Percentiles rank a stretch among this genome's conserved stretches.
phyloP scores from a whole-genome alignment of 2,113 vertebrate species.

The Dermatemys mawii region DNA sequence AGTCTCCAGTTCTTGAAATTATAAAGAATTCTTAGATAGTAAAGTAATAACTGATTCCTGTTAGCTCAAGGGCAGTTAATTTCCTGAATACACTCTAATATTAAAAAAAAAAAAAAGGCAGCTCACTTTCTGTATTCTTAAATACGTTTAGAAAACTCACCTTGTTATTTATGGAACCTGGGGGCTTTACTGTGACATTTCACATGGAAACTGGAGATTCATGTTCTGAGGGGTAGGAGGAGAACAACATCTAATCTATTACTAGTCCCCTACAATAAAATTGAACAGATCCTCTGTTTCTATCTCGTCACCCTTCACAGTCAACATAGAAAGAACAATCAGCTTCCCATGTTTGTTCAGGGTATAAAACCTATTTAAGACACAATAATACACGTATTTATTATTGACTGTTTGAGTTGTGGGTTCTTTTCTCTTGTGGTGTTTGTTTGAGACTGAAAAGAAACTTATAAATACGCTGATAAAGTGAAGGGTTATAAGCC shows the following conservation, averaged over 20 bases:
- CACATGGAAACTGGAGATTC: neutral
- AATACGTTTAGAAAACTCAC: conserved; percentile 4
- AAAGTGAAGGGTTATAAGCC: neutral
- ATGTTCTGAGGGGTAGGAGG: neutral
- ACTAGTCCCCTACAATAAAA: neutral
- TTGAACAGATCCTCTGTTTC: neutral
- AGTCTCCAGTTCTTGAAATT: neutral
- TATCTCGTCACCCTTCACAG: neutral
- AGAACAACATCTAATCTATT: neutral
- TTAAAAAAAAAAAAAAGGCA: neutral
- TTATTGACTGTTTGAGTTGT: neutral
- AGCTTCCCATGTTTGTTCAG: neutral
- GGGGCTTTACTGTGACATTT: neutral
- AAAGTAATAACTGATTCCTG: conserved; percentile 6
- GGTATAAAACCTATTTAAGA: neutral
- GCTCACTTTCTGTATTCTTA: neutral
- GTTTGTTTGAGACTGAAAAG: neutral
- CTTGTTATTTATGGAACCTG: neutral
- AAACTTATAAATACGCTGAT: neutral
- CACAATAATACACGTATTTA: neutral
- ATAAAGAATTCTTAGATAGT: neutral
- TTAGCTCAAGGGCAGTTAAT: conserved; percentile 3
- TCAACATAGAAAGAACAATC: neutral
- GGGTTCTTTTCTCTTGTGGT: neutral
- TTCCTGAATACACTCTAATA: neutral